Percentiles rank a stretch among this genome's conserved stretches.
Evolutionary conservation across 2,888 invertebrate genomes (phyloP).

Genomic region (Calliopum simillimum): DNA sequence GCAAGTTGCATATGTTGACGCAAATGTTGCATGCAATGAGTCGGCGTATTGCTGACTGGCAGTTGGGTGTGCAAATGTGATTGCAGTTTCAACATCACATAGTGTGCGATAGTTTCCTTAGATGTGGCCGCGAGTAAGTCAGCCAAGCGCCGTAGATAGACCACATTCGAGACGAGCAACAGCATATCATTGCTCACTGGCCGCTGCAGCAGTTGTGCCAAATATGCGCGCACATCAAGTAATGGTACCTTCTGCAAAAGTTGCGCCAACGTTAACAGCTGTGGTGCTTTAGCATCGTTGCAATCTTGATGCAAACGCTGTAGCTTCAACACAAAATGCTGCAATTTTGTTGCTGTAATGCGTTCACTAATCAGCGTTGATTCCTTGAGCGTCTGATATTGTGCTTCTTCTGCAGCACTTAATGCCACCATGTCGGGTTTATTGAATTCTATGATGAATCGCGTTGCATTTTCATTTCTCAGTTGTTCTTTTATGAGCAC

Average conservation of each 20-base stretch:
- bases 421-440: slow-evolving; percentile 35
- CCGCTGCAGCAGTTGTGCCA: slow-evolving; percentile 24
- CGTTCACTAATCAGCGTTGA: slow-evolving; percentile 22
- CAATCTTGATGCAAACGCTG: slow-evolving; percentile 17
- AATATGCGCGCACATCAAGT: slow-evolving; percentile 30
- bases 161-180: slow-evolving; percentile 42
- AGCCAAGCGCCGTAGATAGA: slow-evolving; percentile 39
- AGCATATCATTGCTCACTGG: slow-evolving; percentile 19
- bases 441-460: slow-evolving; percentile 39
- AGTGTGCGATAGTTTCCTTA: slow-evolving; percentile 33
- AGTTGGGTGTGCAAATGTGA: slow-evolving; percentile 41
- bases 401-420: slow-evolving; percentile 1
- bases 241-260: slow-evolving; percentile 22
- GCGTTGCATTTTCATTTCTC: slow-evolving; percentile 45
- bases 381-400: slow-evolving; percentile 16
- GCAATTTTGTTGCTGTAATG: slow-evolving; percentile 31
- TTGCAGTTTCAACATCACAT: slow-evolving; percentile 44
- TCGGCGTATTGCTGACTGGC: slow-evolving; percentile 27
- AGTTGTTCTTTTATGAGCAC: slow-evolving; percentile 43
- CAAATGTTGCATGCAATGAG: slow-evolving; percentile 26
- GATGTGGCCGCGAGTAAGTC: slow-evolving; percentile 41
- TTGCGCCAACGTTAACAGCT: slow-evolving; percentile 42
- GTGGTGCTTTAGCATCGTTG: slow-evolving; percentile 29
- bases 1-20: slow-evolving; percentile 14
- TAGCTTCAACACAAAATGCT: slow-evolving; percentile 31